Conservation (phyloP, 1,140 invertebrate species). For the Panagrolaimus sp. region DNA sequence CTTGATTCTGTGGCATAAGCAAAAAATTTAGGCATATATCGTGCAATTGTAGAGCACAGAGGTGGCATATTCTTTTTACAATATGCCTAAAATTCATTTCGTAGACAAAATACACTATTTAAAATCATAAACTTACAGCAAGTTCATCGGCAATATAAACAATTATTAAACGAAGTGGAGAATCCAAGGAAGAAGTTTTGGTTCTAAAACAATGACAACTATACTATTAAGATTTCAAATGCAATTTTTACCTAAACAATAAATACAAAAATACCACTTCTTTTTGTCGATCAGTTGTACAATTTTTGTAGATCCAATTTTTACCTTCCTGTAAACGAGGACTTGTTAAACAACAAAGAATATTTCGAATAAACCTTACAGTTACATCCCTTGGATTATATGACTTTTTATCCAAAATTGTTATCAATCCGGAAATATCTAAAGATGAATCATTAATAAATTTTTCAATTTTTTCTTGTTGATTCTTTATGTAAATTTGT, state of each 20-base stretch:
- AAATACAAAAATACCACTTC: constrained; percentile 7
- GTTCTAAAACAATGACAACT: not conserved
- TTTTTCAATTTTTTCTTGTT: not conserved
- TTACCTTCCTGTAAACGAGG: not conserved
- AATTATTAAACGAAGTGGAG: not conserved
- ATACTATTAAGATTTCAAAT: not conserved
- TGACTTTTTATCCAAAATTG: not conserved
- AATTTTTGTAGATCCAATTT: constrained; percentile 1
- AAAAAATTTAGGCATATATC: not conserved
- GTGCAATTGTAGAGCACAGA: not conserved
- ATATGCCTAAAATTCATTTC: no score
- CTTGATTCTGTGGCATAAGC: constrained; percentile 4
- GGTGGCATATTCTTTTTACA: not conserved
- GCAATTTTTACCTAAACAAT: not conserved
- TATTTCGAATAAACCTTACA: not conserved
- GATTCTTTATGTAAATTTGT: not conserved
- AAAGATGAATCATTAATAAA: not conserved
- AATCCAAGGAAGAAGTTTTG: not conserved
- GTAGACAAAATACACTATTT: no score
- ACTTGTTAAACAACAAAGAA: not conserved
- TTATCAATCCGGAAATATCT: not conserved
- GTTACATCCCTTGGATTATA: not conserved
- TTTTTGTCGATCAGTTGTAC: not conserved
- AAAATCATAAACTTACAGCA: no score
- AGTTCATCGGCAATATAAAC: not conserved